These are phyloP conservation scores for Melitaea cinxia DNA, from an alignment of 1,140 invertebrate species.

Conservation along the genomic window DNA sequence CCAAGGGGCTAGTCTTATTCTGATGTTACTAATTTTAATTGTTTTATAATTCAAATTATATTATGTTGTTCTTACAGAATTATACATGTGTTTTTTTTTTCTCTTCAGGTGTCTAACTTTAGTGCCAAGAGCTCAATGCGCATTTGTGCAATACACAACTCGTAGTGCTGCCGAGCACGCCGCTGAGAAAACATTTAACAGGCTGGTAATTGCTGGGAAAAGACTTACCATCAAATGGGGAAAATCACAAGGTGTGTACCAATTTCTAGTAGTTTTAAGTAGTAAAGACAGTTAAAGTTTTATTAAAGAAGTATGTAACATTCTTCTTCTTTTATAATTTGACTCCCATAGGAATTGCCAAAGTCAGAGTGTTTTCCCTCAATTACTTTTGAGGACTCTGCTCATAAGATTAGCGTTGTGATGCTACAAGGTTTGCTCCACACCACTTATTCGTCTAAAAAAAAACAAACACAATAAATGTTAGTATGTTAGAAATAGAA, in stretches of 20 bases:
- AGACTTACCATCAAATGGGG: slow-evolving; percentile 99
- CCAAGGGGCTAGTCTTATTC: too few species aligned
- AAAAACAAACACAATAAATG: too few species aligned
- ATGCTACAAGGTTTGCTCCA: too few species aligned
- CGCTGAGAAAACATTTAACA: slow-evolving; percentile 98
- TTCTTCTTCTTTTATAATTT: too few species aligned
- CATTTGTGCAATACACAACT: slow-evolving; percentile 98
- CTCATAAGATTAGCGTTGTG: too few species aligned
- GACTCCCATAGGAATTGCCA: too few species aligned
- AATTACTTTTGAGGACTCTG: too few species aligned
- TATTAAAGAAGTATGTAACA: too few species aligned
- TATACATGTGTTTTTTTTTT: neutral
- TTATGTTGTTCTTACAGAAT: neutral
- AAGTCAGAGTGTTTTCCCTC: too few species aligned
- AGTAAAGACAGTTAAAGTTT: too few species aligned
- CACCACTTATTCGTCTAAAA: too few species aligned
- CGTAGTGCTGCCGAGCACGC: slow-evolving; percentile 94
- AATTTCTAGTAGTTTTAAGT: neutral
- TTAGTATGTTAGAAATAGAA: too few species aligned
- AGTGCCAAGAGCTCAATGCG: slow-evolving; percentile 96
- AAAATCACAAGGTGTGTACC: slow-evolving; percentile 87
- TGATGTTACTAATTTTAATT: neutral
- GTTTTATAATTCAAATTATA: neutral
- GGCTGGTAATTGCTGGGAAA: slow-evolving; percentile 93
- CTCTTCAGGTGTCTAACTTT: slow-evolving; percentile 88